phyloP scores from a whole-genome alignment of 2,113 vertebrate species.

The Oryzias melastigma region DNA sequence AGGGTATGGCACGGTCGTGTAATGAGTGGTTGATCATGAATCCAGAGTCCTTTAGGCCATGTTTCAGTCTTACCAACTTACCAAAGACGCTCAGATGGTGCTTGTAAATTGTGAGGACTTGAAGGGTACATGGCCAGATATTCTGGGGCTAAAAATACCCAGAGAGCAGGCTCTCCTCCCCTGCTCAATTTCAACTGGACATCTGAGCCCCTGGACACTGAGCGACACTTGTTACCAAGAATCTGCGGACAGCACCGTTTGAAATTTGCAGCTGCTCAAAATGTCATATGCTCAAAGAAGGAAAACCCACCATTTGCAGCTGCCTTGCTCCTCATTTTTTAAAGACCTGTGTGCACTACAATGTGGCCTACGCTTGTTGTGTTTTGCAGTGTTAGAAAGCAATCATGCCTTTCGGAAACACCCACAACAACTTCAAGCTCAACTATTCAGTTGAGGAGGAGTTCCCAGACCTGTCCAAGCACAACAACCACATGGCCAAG shows the following conservation, averaged over 20 bases:
- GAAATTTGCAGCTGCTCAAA: slow-evolving; percentile 61
- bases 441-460: slow-evolving; percentile 86
- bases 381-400: slow-evolving; percentile 66
- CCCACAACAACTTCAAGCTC: slow-evolving; percentile 94
- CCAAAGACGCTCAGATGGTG: background rate
- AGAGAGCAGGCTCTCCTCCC: slow-evolving; percentile 10
- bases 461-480: slow-evolving; percentile 83
- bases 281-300: slow-evolving; percentile 3
- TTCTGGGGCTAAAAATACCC: slow-evolving; percentile 64
- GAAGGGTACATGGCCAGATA: slow-evolving; percentile 23
- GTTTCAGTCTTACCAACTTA: background rate
- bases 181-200: slow-evolving; percentile 60
- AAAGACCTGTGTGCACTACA: too few species aligned
- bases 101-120: slow-evolving; percentile 3
- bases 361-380: background rate
- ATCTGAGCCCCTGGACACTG: slow-evolving; percentile 50
- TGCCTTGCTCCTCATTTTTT: background rate
- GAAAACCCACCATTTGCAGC: background rate
- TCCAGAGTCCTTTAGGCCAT: too few species aligned
- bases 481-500: slow-evolving; percentile 98
- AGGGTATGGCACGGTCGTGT: too few species aligned
- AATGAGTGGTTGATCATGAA: too few species aligned
- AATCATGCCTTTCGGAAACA: slow-evolving; percentile 90
- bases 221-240: slow-evolving; percentile 63
- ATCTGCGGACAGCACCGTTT: slow-evolving; percentile 37